Base-by-base conservation (phyloP, 92 coral and sea anemone genomes). In the Virgularia gustaviana region DNA sequence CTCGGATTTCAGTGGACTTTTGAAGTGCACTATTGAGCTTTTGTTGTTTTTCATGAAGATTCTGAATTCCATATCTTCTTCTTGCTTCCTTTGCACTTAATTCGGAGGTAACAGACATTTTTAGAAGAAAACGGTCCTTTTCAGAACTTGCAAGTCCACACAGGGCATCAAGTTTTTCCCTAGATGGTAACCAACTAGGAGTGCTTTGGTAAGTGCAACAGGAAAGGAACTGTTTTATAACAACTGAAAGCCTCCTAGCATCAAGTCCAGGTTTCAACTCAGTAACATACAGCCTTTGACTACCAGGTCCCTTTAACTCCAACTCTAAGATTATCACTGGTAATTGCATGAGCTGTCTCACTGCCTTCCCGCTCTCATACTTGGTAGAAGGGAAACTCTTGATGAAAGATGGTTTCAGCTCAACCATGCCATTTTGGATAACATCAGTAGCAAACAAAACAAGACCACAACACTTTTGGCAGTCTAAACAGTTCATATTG, bases 31-130 rank as follows among this genome's bases (percentile, higher is more conserved):
- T n/a, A 12, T 63, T 44, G 18, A 63, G 2, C 51, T 35, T 63
- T 19, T 36, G 7, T 12, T 25, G 24, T 36, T 56, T 63, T 16
- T 31, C 20, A 18, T 63, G 4, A 10, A 63, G 70, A 1, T 63
- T 63, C 36, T 63, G 44, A 31, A 63, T 36, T 19, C 51, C 70
- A 63, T 35, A 63, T 1, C 20, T 31, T 63, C 70, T 63, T 20
- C 45, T 31, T 63, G 70, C 70, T 63, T 63, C 70, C 36, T 63
- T 63, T 36, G 42, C 70, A 63, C 70, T 36, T 13, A 63, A 47
- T 2, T 36, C 24, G 10, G 70, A 37, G 1, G 27, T n/a, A 31
- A 36, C 71, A 35, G 71, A 27, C 64, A 57, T 57, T 57, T 57
- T 57, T 16, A 57, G 16, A 63, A 63, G 54, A n/a, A 63, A 19